Evolutionary conservation across 2,888 invertebrate genomes (phyloP).

Genomic region (Meganola albula): DNA sequence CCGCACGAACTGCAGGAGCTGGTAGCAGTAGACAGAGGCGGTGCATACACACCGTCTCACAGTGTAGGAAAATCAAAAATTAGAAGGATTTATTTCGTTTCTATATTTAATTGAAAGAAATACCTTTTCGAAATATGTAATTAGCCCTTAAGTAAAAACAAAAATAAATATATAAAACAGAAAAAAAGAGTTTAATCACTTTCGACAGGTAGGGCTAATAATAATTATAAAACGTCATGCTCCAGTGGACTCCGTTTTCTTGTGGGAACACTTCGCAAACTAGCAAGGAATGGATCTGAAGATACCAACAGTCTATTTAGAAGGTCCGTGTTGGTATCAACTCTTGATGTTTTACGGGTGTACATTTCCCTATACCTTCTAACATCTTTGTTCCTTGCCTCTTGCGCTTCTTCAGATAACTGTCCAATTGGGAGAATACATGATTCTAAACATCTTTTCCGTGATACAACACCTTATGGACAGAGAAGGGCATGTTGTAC

Average conservation of each 20-base stretch:
- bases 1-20: too few species aligned
- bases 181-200: too few species aligned
- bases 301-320: slow-evolving; percentile 23
- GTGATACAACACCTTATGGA: slow-evolving; percentile 31
- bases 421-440: slow-evolving; percentile 28
- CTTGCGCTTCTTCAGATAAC: slow-evolving; percentile 34
- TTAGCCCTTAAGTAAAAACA: too few species aligned
- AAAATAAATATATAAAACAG: too few species aligned
- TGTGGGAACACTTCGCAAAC: neutral
- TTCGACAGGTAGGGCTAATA: too few species aligned
- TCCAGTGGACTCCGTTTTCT: neutral
- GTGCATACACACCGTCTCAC: too few species aligned
- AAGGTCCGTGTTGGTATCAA: slow-evolving; percentile 23
- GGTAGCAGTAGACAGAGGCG: too few species aligned
- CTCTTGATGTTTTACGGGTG: slow-evolving; percentile 21
- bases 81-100: too few species aligned
- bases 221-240: too few species aligned
- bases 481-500: slow-evolving; percentile 33
- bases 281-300: slow-evolving; percentile 7
- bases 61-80: too few species aligned
- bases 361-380: slow-evolving; percentile 24
- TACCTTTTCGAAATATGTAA: too few species aligned
- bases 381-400: slow-evolving; percentile 27
- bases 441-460: slow-evolving; percentile 23
- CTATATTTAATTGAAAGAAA: too few species aligned